Base-by-base conservation (phyloP, 2,888 invertebrate genomes). In the Lagria hirta region DNA sequence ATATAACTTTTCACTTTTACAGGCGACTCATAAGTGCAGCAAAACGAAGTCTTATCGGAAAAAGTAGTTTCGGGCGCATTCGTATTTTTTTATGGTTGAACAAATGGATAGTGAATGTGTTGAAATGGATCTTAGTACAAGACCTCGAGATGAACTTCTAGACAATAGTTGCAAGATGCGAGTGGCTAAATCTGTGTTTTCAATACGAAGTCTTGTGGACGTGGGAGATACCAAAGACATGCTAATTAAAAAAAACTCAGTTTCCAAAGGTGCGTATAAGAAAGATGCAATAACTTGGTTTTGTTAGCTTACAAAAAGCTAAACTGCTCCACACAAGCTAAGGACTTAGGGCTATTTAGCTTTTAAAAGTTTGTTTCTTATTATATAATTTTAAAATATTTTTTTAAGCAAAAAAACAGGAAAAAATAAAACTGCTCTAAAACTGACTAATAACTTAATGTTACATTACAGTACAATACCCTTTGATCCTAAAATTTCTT, bases 161-260 rank as follows among this genome's bases (percentile, higher is more conserved):
- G 69, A 60, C 58, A 71, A 49, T 54, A 65, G 40, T 55, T 73
- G 64, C 24, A 78, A 78, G 55, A 71, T 76, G 28, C 68, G 79
- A 18, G 74, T 76, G 5, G 79, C 79, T 13, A 79, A 79, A 55
- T 78, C 78, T 42, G 78, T 79, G 33, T 79, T 79, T 61, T 78
- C 78, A 42, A 79, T 79, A 38, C 65, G 79, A 34, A 79, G 77
- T 54, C 67, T 79, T 27, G 79, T 79, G 22, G 76, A 78, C 64
- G 68, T 78, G 27, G 76, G 74, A 30, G 76, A 78, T 22, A 64
- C 52, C 1, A 66, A 64, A 38, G 62, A 61, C 34, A 38, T 49
- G 24, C 58, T 54, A 1, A 56, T 54, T 2, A 43, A 49, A 8
- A 51, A 51, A 10, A 51, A 52, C 21, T 46, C 38, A 7, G 50